Percentiles rank a stretch among this genome's conserved stretches.
Conservation (phyloP, 1,140 invertebrate genomes). For the Drosophila lowei region DNA sequence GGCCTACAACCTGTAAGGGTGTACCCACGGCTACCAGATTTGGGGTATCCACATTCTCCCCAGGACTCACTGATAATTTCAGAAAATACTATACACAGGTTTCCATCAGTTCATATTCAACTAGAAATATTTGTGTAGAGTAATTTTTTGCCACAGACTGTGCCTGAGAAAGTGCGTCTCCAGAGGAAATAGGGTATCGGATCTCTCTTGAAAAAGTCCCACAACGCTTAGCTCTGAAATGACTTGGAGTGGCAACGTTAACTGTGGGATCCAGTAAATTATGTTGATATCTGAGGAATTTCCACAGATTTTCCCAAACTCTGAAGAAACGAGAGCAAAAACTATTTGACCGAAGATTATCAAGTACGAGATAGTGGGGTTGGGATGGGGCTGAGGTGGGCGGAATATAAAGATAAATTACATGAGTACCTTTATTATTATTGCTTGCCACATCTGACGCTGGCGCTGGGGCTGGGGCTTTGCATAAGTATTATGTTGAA, state of each 20-base stretch:
- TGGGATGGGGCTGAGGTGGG: constrained; percentile 18
- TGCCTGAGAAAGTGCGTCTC: background rate
- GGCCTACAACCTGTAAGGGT: constrained; percentile 13
- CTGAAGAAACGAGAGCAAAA: constrained; percentile 32
- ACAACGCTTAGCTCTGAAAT: constrained; percentile 38
- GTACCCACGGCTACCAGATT: background rate
- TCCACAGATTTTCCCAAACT: constrained; percentile 55
- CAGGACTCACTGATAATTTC: too few species aligned
- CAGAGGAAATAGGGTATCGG: background rate
- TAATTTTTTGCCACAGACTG: too few species aligned
- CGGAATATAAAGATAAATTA: constrained; percentile 29
- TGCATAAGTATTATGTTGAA: constrained; percentile 49
- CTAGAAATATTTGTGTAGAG: background rate
- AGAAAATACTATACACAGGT: too few species aligned
- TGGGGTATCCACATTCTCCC: too few species aligned
- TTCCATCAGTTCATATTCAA: too few species aligned
- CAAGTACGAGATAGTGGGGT: constrained; percentile 1
- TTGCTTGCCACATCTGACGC: constrained; percentile 61
- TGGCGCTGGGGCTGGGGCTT: constrained; percentile 46
- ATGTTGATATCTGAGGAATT: constrained; percentile 51
- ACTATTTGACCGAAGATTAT: constrained; percentile 55
- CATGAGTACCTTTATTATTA: constrained; percentile 40
- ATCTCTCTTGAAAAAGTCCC: constrained; percentile 1
- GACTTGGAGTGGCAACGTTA: constrained; percentile 29
- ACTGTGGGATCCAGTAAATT: constrained; percentile 55